Evolutionary conservation across 2,888 invertebrate genomes (phyloP), one percentile per base, ranked within the genome.

Genomic region (Thelaira solivaga): DNA sequence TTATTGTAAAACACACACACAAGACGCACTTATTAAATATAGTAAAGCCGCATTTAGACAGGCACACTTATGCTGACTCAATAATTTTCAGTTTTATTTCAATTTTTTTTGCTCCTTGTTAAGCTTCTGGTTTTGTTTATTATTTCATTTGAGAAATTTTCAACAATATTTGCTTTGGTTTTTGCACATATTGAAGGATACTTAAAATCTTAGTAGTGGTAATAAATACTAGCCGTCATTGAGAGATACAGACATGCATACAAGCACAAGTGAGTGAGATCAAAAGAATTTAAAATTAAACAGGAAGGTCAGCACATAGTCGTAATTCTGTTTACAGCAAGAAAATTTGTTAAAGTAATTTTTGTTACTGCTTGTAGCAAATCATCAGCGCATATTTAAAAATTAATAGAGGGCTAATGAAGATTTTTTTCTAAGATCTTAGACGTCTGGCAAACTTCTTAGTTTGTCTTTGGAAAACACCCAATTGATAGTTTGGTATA

Each of bases 161-260:
- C 8, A 61, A 61, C 34, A 47, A 72, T 62, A 67, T 67, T 67
- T 72, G 47, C 26, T 31, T 59, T 59, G 36, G 31, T 24, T 62
- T 68, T 13, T 16, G 36, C 10, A 53, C n/a, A 45, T 55, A 55
- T 64, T 41, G 26, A 45, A 8, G 13, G 34, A 53, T 26, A 26
- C 6, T 26, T 26, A 26, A 5, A 26, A 4, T 26, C 4, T 26
- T 55, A 24, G 43, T 43, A 29, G 53, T 53, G 43, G 11, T 34
- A 53, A 65, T 29, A 53, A 51, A 31, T 34, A 61, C n/a, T 31
- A 31, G 31, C 20, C 45, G 3, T 22, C n/a, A 31, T 20, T 45
- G 45, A n/a, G 26, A 57, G 11, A 29, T 7, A 29, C n/a, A 24
- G 1, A n/a, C 10, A 39, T n/a, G n/a, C n/a, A n/a, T n/a, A n/a